Evolutionary conservation across 2,113 vertebrate species (phyloP).

Genomic region (Pollimyrus isidori): DNA sequence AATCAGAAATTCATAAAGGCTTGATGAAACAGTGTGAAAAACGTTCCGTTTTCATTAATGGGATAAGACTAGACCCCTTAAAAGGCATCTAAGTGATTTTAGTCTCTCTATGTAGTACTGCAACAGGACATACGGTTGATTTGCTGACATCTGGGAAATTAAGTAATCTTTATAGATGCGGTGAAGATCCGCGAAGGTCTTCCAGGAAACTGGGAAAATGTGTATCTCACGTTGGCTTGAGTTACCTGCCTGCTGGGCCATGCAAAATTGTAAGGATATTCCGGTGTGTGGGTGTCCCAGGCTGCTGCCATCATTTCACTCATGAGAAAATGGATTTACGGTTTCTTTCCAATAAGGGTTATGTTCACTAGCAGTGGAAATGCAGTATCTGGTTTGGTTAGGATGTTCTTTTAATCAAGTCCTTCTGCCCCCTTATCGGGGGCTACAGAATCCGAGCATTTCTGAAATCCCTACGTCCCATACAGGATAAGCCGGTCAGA

Average conservation of each 20-base stretch:
- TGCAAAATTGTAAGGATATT: background rate
- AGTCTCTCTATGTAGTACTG: background rate
- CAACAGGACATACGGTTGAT: background rate
- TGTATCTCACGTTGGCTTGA: background rate
- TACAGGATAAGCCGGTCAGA: background rate
- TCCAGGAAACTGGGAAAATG: background rate
- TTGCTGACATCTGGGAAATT: background rate
- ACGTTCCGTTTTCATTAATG: background rate
- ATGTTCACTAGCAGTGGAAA: background rate
- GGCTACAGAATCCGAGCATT: background rate
- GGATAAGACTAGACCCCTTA: background rate
- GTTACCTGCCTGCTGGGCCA: background rate
- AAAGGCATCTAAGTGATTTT: background rate
- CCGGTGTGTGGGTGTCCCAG: background rate
- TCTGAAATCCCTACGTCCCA: background rate
- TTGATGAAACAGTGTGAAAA: background rate
- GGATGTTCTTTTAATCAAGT: slow-evolving; percentile 23
- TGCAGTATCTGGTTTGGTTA: slow-evolving; percentile 21
- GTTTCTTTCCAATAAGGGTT: background rate
- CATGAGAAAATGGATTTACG: background rate
- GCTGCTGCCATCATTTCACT: too few relatives aligned
- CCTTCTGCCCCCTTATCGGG: background rate
- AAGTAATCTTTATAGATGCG: background rate
- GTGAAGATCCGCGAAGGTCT: background rate
- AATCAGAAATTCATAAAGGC: background rate